Conservation (phyloP, 2,888 invertebrate species). For the Heliconius hortense region DNA sequence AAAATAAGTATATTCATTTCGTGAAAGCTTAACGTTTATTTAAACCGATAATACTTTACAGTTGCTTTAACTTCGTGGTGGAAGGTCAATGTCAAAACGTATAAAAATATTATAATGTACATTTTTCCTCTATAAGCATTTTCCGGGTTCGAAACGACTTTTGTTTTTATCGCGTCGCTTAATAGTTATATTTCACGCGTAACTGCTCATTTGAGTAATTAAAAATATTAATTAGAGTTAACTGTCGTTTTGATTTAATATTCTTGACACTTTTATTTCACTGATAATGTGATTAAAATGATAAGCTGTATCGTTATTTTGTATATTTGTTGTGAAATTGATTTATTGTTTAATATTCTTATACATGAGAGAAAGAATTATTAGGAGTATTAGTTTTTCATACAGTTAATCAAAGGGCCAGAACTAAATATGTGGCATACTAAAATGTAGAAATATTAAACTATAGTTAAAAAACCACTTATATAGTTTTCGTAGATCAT, state of each 20-base stretch:
- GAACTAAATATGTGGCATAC: no score
- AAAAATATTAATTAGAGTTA: conserved; percentile 1
- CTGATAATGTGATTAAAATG: not conserved
- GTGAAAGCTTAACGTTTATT: conserved; percentile 36
- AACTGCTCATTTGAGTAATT: not conserved
- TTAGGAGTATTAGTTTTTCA: not conserved
- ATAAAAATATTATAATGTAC: conserved; percentile 26
- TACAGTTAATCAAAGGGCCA: not conserved
- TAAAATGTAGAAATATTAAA: no score
- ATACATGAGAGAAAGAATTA: not conserved
- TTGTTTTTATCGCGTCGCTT: conserved; percentile 10
- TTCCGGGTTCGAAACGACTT: conserved; percentile 20
- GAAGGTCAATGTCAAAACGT: conserved; percentile 39
- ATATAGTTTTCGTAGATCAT: not conserved
- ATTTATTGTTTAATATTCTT: not conserved
- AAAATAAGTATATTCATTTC: conserved; percentile 25
- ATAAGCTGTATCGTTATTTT: not conserved
- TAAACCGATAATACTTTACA: conserved; percentile 35
- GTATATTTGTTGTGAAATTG: not conserved
- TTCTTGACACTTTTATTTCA: not conserved
- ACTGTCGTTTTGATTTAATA: not conserved
- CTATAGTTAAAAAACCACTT: not conserved
- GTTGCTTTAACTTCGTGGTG: conserved; percentile 28
- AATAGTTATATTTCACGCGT: conserved; percentile 17
- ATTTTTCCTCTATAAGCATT: conserved; percentile 1